These are phyloP conservation scores for Trachelus tabidus DNA, from an alignment of 2,888 invertebrate species.

Conservation along the genomic window DNA sequence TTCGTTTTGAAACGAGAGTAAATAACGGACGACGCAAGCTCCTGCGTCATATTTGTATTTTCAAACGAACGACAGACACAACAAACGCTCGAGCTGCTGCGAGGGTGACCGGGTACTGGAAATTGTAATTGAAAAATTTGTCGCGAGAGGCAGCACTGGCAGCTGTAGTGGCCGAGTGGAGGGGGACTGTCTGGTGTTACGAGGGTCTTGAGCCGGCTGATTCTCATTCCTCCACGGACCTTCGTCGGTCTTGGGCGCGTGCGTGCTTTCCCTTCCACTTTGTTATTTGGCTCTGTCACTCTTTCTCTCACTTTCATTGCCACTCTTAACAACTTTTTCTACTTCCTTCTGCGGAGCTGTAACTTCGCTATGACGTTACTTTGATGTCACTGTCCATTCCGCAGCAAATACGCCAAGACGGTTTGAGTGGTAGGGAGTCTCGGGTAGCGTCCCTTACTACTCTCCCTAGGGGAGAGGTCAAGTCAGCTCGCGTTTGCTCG, in stretches of 20 bases:
- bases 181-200: background rate
- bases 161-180: background rate
- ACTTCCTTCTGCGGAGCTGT: background rate
- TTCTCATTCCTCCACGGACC: background rate
- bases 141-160: background rate
- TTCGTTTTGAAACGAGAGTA: background rate
- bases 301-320: background rate
- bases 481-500: too few relatives aligned
- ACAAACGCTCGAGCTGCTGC: background rate
- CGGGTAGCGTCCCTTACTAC: too few relatives aligned
- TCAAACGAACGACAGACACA: background rate
- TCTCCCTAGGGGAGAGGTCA: too few relatives aligned
- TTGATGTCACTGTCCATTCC: background rate
- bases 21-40: background rate
- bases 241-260: background rate
- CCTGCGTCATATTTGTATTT: background rate
- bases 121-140: background rate
- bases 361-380: background rate
- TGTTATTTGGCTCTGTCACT: background rate
- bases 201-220: background rate
- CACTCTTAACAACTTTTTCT: background rate
- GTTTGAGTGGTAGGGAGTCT: too few relatives aligned
- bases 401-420: background rate
- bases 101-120: background rate
- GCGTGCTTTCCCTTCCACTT: background rate